Evolutionary conservation across 2,888 invertebrate genomes (phyloP).

Genomic region (Ypsolopha scabrella): DNA sequence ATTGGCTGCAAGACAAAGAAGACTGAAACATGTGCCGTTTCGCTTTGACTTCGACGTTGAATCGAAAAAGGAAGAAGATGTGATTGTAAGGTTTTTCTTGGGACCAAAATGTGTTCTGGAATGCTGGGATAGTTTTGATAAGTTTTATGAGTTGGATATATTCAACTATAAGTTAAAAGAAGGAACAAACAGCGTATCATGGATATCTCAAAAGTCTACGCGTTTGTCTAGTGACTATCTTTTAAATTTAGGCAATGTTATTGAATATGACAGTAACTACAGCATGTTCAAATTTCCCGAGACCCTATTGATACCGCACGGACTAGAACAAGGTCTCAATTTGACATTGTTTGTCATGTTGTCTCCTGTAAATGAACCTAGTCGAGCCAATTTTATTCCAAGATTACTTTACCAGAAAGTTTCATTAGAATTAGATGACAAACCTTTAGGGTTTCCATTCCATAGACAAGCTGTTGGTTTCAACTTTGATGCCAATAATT

Average conservation of each 20-base stretch:
- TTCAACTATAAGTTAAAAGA: constrained; percentile 26
- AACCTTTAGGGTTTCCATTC: constrained; percentile 56
- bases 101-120: constrained; percentile 38
- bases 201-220: constrained; percentile 32
- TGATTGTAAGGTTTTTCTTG: constrained; percentile 40
- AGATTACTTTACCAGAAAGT: constrained; percentile 22
- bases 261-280: constrained; percentile 22
- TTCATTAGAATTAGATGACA: constrained; percentile 28
- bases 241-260: constrained; percentile 22
- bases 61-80: constrained; percentile 25
- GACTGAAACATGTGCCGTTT: constrained; percentile 38
- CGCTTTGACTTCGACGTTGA: constrained; percentile 35
- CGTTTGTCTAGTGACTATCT: constrained; percentile 28
- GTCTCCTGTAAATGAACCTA: constrained; percentile 24
- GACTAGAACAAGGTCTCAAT: constrained; percentile 38
- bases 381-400: constrained; percentile 16
- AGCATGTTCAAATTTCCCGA: constrained; percentile 48
- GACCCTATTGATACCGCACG: constrained; percentile 45
- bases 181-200: constrained; percentile 38
- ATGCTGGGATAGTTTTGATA: constrained; percentile 35
- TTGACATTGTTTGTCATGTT: constrained; percentile 49
- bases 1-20: constrained; percentile 36
- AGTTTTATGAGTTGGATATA: constrained; percentile 45
- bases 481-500: constrained; percentile 30
- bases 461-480: constrained; percentile 31